These are phyloP conservation scores for Thymelicus sylvestris DNA, from an alignment of 2,888 invertebrate species.

Conservation along the genomic window DNA sequence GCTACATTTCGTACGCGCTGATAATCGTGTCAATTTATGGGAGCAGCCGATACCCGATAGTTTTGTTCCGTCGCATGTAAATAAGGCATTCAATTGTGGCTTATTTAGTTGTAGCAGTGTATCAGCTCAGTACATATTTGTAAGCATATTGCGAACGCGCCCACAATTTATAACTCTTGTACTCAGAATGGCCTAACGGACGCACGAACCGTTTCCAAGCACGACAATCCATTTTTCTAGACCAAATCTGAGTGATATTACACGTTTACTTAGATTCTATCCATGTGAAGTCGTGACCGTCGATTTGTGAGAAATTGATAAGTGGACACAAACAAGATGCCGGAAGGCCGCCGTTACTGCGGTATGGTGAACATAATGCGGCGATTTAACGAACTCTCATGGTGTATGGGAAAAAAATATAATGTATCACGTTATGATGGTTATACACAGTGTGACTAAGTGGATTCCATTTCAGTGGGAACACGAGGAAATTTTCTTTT, in stretches of 20 bases:
- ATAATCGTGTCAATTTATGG: slow-evolving; percentile 37
- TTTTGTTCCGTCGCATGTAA: slow-evolving; percentile 36
- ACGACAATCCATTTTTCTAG: slow-evolving; percentile 46
- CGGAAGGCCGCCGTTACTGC: slow-evolving; percentile 52
- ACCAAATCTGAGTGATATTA: slow-evolving; percentile 45
- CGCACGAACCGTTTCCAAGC: slow-evolving; percentile 44
- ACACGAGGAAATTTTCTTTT: no score
- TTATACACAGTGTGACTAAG: no score
- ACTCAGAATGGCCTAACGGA: slow-evolving; percentile 44
- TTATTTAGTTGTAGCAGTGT: slow-evolving; percentile 34
- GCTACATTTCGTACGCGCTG: slow-evolving; percentile 35
- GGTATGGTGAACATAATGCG: slow-evolving; percentile 55
- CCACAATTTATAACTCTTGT: slow-evolving; percentile 35
- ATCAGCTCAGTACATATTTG: slow-evolving; percentile 32
- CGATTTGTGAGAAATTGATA: slow-evolving; percentile 69
- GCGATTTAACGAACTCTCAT: slow-evolving; percentile 65
- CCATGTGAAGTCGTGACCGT: slow-evolving; percentile 65
- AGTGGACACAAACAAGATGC: slow-evolving; percentile 56
- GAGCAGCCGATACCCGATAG: slow-evolving; percentile 29
- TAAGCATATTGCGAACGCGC: slow-evolving; percentile 33
- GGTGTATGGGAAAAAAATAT: slow-evolving; percentile 67
- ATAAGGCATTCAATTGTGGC: slow-evolving; percentile 37
- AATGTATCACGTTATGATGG: background rate
- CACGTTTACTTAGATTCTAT: slow-evolving; percentile 54
- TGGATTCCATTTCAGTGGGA: no score